Base-by-base conservation (phyloP, 2,888 invertebrate species). In the Autographa pulchrina region DNA sequence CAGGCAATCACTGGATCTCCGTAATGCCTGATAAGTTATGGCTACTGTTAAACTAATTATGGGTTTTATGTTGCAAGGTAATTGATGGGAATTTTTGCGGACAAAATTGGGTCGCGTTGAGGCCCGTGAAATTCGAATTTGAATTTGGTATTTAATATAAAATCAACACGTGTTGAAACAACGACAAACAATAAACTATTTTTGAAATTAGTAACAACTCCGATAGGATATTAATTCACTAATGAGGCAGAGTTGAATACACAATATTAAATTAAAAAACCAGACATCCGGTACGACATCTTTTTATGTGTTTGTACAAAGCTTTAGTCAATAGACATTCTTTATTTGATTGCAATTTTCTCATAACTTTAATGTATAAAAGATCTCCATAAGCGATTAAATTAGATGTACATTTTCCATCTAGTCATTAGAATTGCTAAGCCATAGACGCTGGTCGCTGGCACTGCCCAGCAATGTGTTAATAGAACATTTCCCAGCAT, bases 1-100 rank as follows among this genome's bases (percentile, higher is more conserved):
- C 74, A 77, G 77, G 82, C 85, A 79, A 86, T 78, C 77, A 75
- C 62, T 72, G 70, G 75, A 35, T 73, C 83, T 77, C 70, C 77
- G 72, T 78, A 82, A 81, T 83, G 43, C 63, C 74, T 73, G 76
- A 81, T 78, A 78, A 84, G 68, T 77, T 76, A 84, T 82, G 68
- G 79, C 83, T 81, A 78, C 76, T 79, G 81, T 82, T 75, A 65
- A 81, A 59, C 72, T 85, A 81, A 84, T 85, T 75, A 77, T 74
- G 60, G 75, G 70, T 72, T 75, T 77, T 74, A 61, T 65, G 38
- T 48, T 65, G 20, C n/a, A 32, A 62, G 59, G 69, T 81, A 74
- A 81, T 83, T 79, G 75, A 75, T 75, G 72, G 70, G 56, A 65
- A 58, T 56, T 75, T 75, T 54, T 65, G 65, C 58, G 62, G 60